phyloP scores from a whole-genome alignment of 2,888 invertebrate species.

The Eilema sororculum region DNA sequence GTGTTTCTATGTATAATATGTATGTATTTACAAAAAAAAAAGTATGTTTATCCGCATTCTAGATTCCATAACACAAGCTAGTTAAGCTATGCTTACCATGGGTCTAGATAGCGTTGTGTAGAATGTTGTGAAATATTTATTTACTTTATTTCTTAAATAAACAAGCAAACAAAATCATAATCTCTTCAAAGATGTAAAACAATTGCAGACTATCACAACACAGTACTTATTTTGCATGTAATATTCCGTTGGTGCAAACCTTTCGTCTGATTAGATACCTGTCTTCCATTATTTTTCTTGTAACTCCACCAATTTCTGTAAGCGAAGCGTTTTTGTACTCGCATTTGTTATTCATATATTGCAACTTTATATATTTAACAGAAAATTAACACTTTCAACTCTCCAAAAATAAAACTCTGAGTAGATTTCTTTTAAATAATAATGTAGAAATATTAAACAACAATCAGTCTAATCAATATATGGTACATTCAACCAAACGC shows the following conservation, averaged over 20 bases:
- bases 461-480: no score
- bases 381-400: not conserved
- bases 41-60: no score
- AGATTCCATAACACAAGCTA: no score
- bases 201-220: constrained; percentile 10
- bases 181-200: not conserved
- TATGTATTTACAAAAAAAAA: no score
- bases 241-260: constrained; percentile 53
- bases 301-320: constrained; percentile 13
- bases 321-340: constrained; percentile 2
- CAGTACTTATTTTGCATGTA: constrained; percentile 45
- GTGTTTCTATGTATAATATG: no score
- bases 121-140: no score
- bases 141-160: no score
- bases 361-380: not conserved
- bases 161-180: not conserved
- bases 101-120: no score
- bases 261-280: constrained; percentile 59
- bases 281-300: constrained; percentile 44
- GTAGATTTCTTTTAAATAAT: not conserved
- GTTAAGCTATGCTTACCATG: no score
- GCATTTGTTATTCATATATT: not conserved
- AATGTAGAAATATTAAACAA: not conserved
- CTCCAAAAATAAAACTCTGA: no score
- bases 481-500: no score